Evolutionary conservation across 2,888 invertebrate species (phyloP).

Genomic region (Anorthoa munda): DNA sequence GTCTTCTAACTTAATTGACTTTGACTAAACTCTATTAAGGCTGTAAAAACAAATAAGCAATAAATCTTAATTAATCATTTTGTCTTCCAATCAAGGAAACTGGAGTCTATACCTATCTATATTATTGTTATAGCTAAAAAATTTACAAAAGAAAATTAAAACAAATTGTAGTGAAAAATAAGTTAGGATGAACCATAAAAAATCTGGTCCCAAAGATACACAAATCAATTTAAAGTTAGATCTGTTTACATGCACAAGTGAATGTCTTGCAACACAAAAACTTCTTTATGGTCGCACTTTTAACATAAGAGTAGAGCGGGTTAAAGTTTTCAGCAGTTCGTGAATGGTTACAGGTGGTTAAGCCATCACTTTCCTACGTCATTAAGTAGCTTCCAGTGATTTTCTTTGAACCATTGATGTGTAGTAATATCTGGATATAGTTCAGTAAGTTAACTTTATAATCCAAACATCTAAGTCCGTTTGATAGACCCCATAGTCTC

Average conservation of each 20-base stretch:
- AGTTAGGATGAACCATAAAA: not conserved
- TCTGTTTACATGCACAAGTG: constrained; percentile 27
- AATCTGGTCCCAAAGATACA: not conserved
- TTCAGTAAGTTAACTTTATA: not conserved
- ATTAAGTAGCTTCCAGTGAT: constrained; percentile 29
- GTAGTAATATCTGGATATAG: not conserved
- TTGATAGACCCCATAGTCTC: not conserved
- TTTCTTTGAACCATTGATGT: constrained; percentile 34
- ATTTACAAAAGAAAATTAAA: not conserved
- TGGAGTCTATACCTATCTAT: not conserved
- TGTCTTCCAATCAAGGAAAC: constrained; percentile 11
- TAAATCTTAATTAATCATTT: constrained; percentile 49
- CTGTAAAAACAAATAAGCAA: constrained; percentile 21
- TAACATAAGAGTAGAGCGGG: constrained; percentile 27
- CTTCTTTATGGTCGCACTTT: constrained; percentile 47
- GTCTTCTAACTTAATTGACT: constrained; percentile 2
- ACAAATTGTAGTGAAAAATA: not conserved
- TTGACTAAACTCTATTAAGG: not conserved
- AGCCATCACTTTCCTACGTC: constrained; percentile 51
- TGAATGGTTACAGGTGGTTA: constrained; percentile 63
- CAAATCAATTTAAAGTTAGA: constrained; percentile 49
- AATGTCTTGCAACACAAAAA: constrained; percentile 36
- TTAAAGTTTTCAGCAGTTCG: constrained; percentile 46
- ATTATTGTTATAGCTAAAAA: not conserved
- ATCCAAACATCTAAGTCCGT: not conserved